Base-by-base conservation (phyloP, 2,888 invertebrate genomes). In the Oligia strigilis region DNA sequence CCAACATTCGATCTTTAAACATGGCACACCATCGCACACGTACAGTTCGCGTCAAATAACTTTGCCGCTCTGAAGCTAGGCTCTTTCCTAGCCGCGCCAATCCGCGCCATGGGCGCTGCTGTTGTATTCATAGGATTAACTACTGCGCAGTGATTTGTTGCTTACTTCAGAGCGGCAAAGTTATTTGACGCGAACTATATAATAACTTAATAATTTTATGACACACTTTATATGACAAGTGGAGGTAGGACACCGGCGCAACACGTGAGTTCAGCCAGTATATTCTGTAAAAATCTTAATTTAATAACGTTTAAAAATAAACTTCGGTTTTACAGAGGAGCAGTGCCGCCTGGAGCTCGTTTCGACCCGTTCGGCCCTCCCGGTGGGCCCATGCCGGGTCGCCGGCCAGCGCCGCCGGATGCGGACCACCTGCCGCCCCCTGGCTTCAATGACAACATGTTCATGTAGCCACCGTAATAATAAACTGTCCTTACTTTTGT, bases 301-400 rank as follows among this genome's bases (percentile, higher is more conserved):
- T 40, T 40, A 40, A 40, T 23, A 36, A 36, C 17, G 14, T n/a
- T 67, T 13, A 29, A 29, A 73, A 70, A 29, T 17, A 23, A 46
- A 19, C 4, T 49, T 70, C 6, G 4, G 3, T 60, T 74, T 70
- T 58, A 13, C 93, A 98, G 98, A 89, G 96, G 97, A 8, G 93
- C 96, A 23, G 96, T 97, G 19, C 98, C 98, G 2, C 98, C 98
- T 0, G 98, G 98, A 23, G 98, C 99, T 5, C 97, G 99, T 78
- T 99, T 98, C 94, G 99, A 99, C 96, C 99, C 99, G 0, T 98
- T 98, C 93, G 96, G 93, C 0, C 98, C 98, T 0, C 98, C 99
- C 0, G 97, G 97, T 23, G 97, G 95, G 13, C 96, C 96, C 13
- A 91, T 96, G 83, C 95, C 95, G 1, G 94, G 94, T 80, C 93